Evolutionary conservation across 2,888 invertebrate genomes (phyloP), one percentile per base, ranked within the genome.

Genomic region (Eristalinus sepulchralis): DNA sequence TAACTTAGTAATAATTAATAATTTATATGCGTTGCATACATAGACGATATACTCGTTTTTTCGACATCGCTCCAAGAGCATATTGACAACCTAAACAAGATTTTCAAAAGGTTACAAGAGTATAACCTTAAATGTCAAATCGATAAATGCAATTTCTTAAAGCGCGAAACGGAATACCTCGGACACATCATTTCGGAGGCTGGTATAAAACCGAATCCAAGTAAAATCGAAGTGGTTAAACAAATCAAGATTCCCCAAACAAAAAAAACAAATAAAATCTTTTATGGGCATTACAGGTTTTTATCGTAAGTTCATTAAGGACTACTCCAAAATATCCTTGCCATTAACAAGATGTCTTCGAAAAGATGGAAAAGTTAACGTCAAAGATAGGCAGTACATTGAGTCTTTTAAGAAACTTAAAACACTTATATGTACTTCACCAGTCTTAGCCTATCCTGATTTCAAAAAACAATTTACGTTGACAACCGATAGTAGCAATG

Each of bases 201-300:
- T 20, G 83, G 83, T n/a, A 55, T 78, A 11, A 81, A 78, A 64
- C 80, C 80, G 2, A 88, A 83, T 10, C 81, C 77, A 10, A 53
- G 77, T 22, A 85, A 85, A 62, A 60, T 78, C 11, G 8, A 85
- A 71, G 10, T 34, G 39, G 62, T 76, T 71, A 67, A 86, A 73
- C 0, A 64, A 8, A 31, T 72, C 17, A 47, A 39, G 39, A 11
- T 62, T 24, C 72, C 72, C 1, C 24, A 72, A 39, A 20, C 72
- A 17, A 47, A 31, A 33, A 55, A 27, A 27, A 59, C 60, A 70
- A 68, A 84, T 70, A 57, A 57, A 57, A n/a, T 13, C 57, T 10
- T 22, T 57, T 57, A 22, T 57, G 24, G 57, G 57, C 10, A 24
- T 57, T 24, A 57, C 57, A n/a, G 57, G 24, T 24, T 57, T 39